Evolutionary conservation across 92 coral and sea anemone genomes (phyloP).

Genomic region (Meandrina meandrites): DNA sequence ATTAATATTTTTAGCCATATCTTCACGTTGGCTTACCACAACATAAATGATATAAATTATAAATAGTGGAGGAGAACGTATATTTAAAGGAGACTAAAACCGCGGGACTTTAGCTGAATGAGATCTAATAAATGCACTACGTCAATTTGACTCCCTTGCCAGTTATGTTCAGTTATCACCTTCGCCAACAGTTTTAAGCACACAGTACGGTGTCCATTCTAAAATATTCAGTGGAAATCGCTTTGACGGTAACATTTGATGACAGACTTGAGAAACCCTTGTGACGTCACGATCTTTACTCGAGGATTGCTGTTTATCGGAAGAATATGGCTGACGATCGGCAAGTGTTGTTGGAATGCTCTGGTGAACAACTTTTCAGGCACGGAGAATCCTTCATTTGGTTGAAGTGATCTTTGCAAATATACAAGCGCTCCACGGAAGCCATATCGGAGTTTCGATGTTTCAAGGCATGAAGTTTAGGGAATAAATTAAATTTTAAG

Average conservation of each 20-base stretch:
- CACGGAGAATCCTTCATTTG: not conserved
- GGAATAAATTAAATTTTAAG: slow-evolving; percentile 9
- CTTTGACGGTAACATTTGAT: not conserved
- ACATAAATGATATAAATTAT: too few relatives aligned
- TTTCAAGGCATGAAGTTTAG: not conserved
- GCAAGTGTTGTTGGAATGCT: slow-evolving; percentile 41
- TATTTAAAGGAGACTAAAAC: too few relatives aligned
- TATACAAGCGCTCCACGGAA: not conserved
- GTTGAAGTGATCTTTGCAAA: not conserved
- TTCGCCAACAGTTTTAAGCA: too few relatives aligned
- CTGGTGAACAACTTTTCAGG: slow-evolving; percentile 15
- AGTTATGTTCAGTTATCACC: too few relatives aligned
- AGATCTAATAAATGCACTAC: too few relatives aligned
- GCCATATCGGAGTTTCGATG: slow-evolving; percentile 4
- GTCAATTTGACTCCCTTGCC: too few relatives aligned
- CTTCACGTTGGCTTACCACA: too few relatives aligned
- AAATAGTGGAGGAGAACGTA: too few relatives aligned
- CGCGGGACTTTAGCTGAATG: too few relatives aligned
- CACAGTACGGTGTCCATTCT: too few relatives aligned
- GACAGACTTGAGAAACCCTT: slow-evolving; percentile 39
- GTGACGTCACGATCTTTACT: slow-evolving; percentile 63
- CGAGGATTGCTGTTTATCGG: slow-evolving; percentile 55
- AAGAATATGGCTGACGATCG: slow-evolving; percentile 56
- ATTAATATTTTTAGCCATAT: too few relatives aligned
- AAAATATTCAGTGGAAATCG: too few relatives aligned